Evolutionary conservation across 2,888 invertebrate genomes (phyloP), one percentile per base, ranked within the genome.

Genomic region (Zootermopsis nevadensis): DNA sequence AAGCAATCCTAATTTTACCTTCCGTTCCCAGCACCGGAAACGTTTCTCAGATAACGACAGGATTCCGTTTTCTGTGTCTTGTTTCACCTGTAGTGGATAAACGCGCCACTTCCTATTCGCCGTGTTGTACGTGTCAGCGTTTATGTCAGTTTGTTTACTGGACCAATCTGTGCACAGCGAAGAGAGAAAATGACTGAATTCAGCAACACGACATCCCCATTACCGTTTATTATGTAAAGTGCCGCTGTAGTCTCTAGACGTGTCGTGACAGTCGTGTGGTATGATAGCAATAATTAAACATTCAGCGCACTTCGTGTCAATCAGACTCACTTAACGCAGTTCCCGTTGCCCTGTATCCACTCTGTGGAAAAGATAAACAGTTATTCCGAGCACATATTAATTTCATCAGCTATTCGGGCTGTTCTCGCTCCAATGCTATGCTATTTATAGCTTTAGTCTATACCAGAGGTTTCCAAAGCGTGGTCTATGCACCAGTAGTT

Each of bases 191-290:
- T 6, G 38, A 22, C 8, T 38, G 38, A 24, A n/a, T 31, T n/a
- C 60, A 27, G 12, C 74, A 74, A 74, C 74, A 74, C 74, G 74
- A 74, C 74, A 74, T 74, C 38, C 38, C 74, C 74, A 74, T 74
- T 74, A 74, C 38, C 74, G 38, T 74, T 33, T 74, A 38, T 38
- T 38, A 74, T 38, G 35, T 38, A 74, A 35, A 74, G 74, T 74
- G 38, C 38, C 38, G n/a, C 38, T n/a, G n/a, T 38, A 38, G 33
- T 33, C 38, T 22, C 24, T 24, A 22, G 27, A 22, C 31, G 31
- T 31, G 33, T 19, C 33, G 31, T 74, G 74, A 30, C 74, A 74
- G 74, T n/a, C 3, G 22, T 24, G 33, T 24, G n/a, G 42, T n/a
- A 74, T 30, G 38, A 74, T 27, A 74, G 38, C 38, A 74, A 38